A percentile compares a stretch with the other conserved stretches of the same genome.
phyloP scores from a whole-genome alignment of 2,888 invertebrate genomes.

The Drosophila infuscata region DNA sequence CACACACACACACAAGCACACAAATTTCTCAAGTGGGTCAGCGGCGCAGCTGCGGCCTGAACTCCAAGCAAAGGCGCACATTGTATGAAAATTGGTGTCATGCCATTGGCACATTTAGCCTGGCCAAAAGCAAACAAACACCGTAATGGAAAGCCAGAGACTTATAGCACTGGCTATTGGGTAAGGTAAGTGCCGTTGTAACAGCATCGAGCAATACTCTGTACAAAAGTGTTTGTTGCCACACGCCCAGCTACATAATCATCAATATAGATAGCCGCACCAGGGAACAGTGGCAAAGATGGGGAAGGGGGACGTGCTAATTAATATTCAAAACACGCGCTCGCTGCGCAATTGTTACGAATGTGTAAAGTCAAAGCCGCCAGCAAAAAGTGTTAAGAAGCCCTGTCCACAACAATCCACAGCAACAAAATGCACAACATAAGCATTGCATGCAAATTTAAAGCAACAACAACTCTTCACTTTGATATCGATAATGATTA shows the following conservation, averaged over 20 bases:
- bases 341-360: constrained; percentile 78
- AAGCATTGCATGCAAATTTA: constrained; percentile 68
- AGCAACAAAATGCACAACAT: constrained; percentile 11
- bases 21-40: constrained; percentile 65
- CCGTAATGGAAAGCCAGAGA: constrained; percentile 35
- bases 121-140: constrained; percentile 51
- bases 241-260: constrained; percentile 63
- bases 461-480: constrained; percentile 13
- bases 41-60: constrained; percentile 49
- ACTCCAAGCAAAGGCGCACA: constrained; percentile 56
- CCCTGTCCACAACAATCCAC: constrained; percentile 37
- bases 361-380: constrained; percentile 68
- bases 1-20: constrained; percentile 2
- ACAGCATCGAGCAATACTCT: constrained; percentile 25
- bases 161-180: constrained; percentile 53
- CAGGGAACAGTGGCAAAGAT: not conserved
- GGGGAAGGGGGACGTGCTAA: constrained; percentile 45
- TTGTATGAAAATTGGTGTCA: constrained; percentile 76
- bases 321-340: constrained; percentile 75
- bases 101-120: constrained; percentile 82
- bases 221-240: constrained; percentile 46
- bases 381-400: constrained; percentile 68
- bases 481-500: constrained; percentile 56
- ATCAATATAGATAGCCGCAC: constrained; percentile 32
- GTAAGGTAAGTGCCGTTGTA: constrained; percentile 79